Evolutionary conservation across 2,797 vertebrate genomes (phyloP), one percentile per base, ranked within the genome.

Genomic region (Chelon labrosus): DNA sequence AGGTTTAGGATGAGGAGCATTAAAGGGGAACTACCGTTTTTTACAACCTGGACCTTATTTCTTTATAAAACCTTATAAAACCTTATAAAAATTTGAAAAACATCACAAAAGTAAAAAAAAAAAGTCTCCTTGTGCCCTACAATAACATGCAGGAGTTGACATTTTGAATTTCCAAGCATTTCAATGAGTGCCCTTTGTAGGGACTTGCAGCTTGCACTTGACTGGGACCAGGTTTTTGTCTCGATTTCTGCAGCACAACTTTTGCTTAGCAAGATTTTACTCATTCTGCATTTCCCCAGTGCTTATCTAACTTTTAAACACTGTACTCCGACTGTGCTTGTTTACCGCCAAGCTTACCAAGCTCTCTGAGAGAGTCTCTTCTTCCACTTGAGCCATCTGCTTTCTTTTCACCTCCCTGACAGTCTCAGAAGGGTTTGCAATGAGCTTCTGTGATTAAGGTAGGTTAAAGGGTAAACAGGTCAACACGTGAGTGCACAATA

Each of bases 371-470:
- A 78, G 61, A 76, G 51, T 65, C 63, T 61, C 58, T 22, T 78
- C 46, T 49, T 76, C 53, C 37, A 6, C 58, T 54, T 2, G 14
- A 56, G 70, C 82, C 79, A 75, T 84, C 75, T 83, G 85, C 75
- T 84, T 71, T 46, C 39, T 55, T 50, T 61, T 73, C 25, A 37
- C 60, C 60, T 66, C 58, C 50, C 61, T 4, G 47, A 65, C 63
- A 83, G 66, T 78, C 77, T 77, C 73, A 73, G 63, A 13, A 12
- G 64, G 52, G 63, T 85, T 79, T 27, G 14, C 54, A 12, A 8
- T 52, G 41, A 69, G 53, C 76, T 47, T 44, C 5, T 0, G 50
- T 19, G 75, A 85, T 85, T 72, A 77, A 39, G 19, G 14, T 4
- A 22, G 56, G 58, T 79, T 75, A 57, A 69, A 76, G 67, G 63